A percentile compares a stretch with the other conserved stretches of the same genome.
Conservation (phyloP, 1,140 invertebrate species). For the Oreohelix idahoensis region DNA sequence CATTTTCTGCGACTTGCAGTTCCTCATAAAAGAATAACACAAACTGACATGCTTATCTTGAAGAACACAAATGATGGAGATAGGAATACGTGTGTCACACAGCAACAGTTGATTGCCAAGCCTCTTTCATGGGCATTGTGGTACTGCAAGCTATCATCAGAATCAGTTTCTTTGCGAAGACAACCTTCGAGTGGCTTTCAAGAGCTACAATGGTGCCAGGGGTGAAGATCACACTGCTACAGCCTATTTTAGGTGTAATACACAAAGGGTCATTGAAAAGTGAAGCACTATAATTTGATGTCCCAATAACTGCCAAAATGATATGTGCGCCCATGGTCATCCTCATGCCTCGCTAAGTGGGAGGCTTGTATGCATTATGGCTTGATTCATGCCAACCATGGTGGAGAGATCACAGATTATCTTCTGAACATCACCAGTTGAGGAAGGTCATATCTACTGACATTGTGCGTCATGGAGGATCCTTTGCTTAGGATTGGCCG, state of each 20-base stretch:
- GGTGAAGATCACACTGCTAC: constrained; percentile 99
- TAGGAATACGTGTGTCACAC: constrained; percentile 98
- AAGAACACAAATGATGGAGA: constrained; percentile 97
- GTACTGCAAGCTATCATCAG: constrained; percentile 94
- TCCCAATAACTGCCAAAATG: constrained; percentile 97
- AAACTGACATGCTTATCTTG: constrained; percentile 96
- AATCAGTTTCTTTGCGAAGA: constrained; percentile 94
- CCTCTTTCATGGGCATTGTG: constrained; percentile 98
- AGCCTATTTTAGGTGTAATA: constrained; percentile 97
- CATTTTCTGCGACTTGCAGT: constrained; percentile 97
- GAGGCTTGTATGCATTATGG: constrained; percentile 97
- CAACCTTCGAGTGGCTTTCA: constrained; percentile 98
- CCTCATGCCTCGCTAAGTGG: constrained; percentile 98
- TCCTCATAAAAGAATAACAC: constrained; percentile 97
- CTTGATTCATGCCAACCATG: constrained; percentile 99
- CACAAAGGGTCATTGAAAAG: constrained; percentile 85
- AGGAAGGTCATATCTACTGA: constrained; percentile 88
- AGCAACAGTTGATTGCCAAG: constrained; percentile 98
- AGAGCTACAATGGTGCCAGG: constrained; percentile 99
- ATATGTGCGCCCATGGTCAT: constrained; percentile 86
- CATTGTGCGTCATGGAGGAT: constrained; percentile 96
- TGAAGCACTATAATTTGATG: constrained; percentile 91
- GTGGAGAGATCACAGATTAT: constrained; percentile 96
- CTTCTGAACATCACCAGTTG: constrained; percentile 91
- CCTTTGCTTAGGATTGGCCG: constrained; percentile 94